Base-by-base conservation (phyloP, 2,113 vertebrate genomes). In the Polypterus bichir region DNA sequence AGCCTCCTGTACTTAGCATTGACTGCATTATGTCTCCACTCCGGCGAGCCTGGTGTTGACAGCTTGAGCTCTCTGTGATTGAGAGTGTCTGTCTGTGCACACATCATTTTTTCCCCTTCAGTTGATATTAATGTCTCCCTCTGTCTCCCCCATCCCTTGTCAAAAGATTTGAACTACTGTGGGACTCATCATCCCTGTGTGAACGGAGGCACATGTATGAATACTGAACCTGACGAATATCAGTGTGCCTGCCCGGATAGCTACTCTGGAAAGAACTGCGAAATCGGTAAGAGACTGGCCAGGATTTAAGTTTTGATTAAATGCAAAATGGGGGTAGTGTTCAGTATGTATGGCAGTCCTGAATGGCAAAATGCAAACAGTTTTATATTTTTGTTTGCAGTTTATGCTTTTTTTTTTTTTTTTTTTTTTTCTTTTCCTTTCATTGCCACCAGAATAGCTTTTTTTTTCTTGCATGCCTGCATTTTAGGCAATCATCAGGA, bases 101-200 rank as follows among this genome's bases (percentile, higher is more conserved):
- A 5, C 47, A 44, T 5, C 44, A 11, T 54, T 7, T 62, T 49
- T 46, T 49, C 47, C 9, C 5, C 5, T 46, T 49, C 52, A 45
- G 46, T 54, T 62, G 55, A 57, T 47, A 44, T 8, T 6, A 56
- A 49, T 6, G 45, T 57, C 9, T 46, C 46, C 46, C 8, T 57
- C 27, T 59, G 54, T 54, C 44, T 45, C 48, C 27, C 11, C 44
- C 51, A 57, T 66, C 5, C 61, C 9, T 27, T 61, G 3, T 75
- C 5, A 72, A 44, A 71, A 98, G 95, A 98, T 78, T 82, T 98
- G 69, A 97, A 98, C 72, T 98, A 97, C 79, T 98, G 95, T 10
- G 94, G 95, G 44, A 95, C 83, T 53, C 94, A 98, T 76, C 87
- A 80, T 57, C 95, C 95, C 5, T 98, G 95, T 62, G 69, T 85